Percentiles rank a stretch among this genome's conserved stretches.
phyloP scores from a whole-genome alignment of 2,797 vertebrate species.

The Etheostoma perlongum region DNA sequence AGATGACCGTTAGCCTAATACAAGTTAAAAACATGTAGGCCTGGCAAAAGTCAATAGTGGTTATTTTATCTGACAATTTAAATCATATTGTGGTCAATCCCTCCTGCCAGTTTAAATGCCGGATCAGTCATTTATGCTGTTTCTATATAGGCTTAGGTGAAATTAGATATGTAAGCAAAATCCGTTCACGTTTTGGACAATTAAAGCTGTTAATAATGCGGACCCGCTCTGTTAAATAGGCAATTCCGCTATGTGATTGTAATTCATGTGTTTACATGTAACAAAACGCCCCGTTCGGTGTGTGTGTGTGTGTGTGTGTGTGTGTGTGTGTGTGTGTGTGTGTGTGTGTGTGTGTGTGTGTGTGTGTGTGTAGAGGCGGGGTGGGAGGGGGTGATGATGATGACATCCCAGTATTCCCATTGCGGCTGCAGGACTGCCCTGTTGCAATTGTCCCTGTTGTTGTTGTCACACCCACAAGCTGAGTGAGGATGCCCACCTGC shows the following conservation, averaged over 20 bases:
- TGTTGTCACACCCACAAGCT: slow-evolving; percentile 78
- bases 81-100: slow-evolving; percentile 10
- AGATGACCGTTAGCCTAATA: background rate
- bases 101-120: slow-evolving; percentile 5
- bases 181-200: slow-evolving; percentile 42
- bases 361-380: too few relatives aligned
- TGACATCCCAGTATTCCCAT: slow-evolving; percentile 65
- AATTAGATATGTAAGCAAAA: slow-evolving; percentile 28
- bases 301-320: slow-evolving; percentile 20
- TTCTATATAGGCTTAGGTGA: background rate
- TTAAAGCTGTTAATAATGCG: slow-evolving; percentile 49
- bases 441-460: slow-evolving; percentile 80
- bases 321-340: slow-evolving; percentile 17
- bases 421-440: slow-evolving; percentile 73
- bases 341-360: too few relatives aligned
- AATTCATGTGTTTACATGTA: slow-evolving; percentile 51
- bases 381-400: background rate
- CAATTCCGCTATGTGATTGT: slow-evolving; percentile 47
- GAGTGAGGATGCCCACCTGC: slow-evolving; percentile 66
- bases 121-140: slow-evolving; percentile 25
- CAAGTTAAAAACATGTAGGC: background rate
- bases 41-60: background rate
- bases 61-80: background rate
- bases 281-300: slow-evolving; percentile 31
- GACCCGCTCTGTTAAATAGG: slow-evolving; percentile 34